phyloP scores from a whole-genome alignment of 2,888 invertebrate species.

The Leptopilina drosophilae region DNA sequence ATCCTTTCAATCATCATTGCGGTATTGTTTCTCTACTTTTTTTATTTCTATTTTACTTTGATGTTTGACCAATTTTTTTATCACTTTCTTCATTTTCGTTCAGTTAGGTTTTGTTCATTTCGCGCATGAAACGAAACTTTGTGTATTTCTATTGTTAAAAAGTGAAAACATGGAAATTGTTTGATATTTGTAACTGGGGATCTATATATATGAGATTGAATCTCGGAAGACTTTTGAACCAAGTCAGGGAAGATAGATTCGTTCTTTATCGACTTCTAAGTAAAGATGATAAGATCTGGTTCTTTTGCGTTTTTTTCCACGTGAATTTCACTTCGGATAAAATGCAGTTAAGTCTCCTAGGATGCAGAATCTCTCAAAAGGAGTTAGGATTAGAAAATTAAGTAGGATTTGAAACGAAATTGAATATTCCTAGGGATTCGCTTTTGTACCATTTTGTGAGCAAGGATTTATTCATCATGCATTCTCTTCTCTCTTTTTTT shows the following conservation, averaged over 20 bases:
- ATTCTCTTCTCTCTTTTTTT: background rate
- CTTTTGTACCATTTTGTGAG: slow-evolving; percentile 17
- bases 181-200: background rate
- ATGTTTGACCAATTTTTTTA: no score
- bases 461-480: background rate
- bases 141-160: background rate
- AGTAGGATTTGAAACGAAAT: slow-evolving; percentile 34
- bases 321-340: slow-evolving; percentile 15
- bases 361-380: slow-evolving; percentile 24
- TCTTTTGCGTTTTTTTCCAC: slow-evolving; percentile 1
- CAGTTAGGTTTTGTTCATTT: no score
- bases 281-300: slow-evolving; percentile 11
- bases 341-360: slow-evolving; percentile 11
- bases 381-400: slow-evolving; percentile 26
- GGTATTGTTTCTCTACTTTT: no score
- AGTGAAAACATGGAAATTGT: background rate
- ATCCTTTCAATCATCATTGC: no score
- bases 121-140: no score
- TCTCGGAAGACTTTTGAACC: background rate
- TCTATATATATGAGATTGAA: background rate
- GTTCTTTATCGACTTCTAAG: slow-evolving; percentile 17
- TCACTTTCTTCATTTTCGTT: no score
- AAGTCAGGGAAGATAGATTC: slow-evolving; percentile 13
- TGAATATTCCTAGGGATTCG: slow-evolving; percentile 32
- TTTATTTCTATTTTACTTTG: no score